These are phyloP conservation scores for Pseudomyrmex dendroicus DNA, from an alignment of 1,140 invertebrate genomes.

Conservation along the genomic window DNA sequence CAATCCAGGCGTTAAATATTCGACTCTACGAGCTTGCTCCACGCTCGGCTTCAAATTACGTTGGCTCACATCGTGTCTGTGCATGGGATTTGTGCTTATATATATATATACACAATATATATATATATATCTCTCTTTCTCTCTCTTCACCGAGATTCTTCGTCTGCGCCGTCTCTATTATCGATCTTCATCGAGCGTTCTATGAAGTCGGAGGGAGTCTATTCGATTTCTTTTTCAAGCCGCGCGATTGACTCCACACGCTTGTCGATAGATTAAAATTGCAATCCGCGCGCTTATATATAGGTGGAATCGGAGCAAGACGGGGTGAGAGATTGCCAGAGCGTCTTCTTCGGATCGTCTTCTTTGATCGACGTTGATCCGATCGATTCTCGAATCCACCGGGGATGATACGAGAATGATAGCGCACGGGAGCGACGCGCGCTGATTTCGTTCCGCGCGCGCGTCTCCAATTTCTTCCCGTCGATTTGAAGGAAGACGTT, in stretches of 20 bases:
- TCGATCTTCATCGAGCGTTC: constrained; percentile 65
- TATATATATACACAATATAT: too few relatives aligned
- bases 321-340: background rate
- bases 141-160: background rate
- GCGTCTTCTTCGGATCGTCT: constrained; percentile 36
- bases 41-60: constrained; percentile 47
- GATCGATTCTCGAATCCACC: constrained; percentile 21
- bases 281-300: constrained; percentile 35
- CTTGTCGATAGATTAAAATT: constrained; percentile 73
- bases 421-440: constrained; percentile 28
- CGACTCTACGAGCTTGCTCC: constrained; percentile 32
- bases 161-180: constrained; percentile 7
- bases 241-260: constrained; percentile 63
- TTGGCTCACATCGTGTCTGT: constrained; percentile 58
- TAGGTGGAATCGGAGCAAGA: constrained; percentile 7
- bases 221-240: constrained; percentile 58
- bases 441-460: constrained; percentile 21
- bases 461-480: constrained; percentile 49
- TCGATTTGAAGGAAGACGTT: constrained; percentile 44
- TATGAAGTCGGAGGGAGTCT: constrained; percentile 58
- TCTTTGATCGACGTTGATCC: constrained; percentile 47
- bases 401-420: constrained; percentile 41
- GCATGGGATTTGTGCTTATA: background rate
- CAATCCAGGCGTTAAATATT: constrained; percentile 63
- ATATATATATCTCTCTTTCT: background rate